Conservation (phyloP, 2,888 invertebrate genomes). For the Rhyacophila evoluta region DNA sequence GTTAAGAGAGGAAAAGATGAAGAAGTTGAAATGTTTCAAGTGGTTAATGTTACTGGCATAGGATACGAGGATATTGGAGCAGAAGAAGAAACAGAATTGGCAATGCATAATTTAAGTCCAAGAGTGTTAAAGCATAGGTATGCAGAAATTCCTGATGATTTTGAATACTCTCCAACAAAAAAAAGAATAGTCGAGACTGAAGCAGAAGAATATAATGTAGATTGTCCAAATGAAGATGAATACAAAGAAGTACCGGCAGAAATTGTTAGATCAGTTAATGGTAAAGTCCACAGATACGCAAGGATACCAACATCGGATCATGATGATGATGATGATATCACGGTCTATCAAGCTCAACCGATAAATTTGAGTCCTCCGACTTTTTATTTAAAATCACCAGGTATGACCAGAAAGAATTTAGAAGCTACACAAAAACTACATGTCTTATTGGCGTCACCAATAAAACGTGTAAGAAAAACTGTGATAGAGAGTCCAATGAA, state of each 20-base stretch:
- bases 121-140: constrained; percentile 65
- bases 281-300: constrained; percentile 71
- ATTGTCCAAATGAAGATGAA: constrained; percentile 68
- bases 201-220: constrained; percentile 70
- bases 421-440: constrained; percentile 82
- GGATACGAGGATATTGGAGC: constrained; percentile 43
- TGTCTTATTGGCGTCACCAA: constrained; percentile 79
- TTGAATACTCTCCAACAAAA: constrained; percentile 67
- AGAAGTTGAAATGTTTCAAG: constrained; percentile 67
- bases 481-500: constrained; percentile 58
- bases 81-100: constrained; percentile 56
- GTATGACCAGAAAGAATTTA: constrained; percentile 72
- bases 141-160: constrained; percentile 70
- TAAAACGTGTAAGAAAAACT: constrained; percentile 66
- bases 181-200: constrained; percentile 66
- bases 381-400: constrained; percentile 57
- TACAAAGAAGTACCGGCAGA: constrained; percentile 71
- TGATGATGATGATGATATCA: constrained; percentile 59
- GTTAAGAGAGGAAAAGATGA: constrained; percentile 59
- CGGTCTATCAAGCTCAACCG: constrained; percentile 29
- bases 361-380: constrained; percentile 49
- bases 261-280: constrained; percentile 75
- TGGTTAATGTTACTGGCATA: constrained; percentile 56
- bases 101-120: background rate
- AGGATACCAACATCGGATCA: constrained; percentile 72